Evolutionary conservation across 35 echinoderm and acorn worm genomes (phyloP), one percentile per base, ranked within the genome.

Genomic region (Ophiothrix spiculata): DNA sequence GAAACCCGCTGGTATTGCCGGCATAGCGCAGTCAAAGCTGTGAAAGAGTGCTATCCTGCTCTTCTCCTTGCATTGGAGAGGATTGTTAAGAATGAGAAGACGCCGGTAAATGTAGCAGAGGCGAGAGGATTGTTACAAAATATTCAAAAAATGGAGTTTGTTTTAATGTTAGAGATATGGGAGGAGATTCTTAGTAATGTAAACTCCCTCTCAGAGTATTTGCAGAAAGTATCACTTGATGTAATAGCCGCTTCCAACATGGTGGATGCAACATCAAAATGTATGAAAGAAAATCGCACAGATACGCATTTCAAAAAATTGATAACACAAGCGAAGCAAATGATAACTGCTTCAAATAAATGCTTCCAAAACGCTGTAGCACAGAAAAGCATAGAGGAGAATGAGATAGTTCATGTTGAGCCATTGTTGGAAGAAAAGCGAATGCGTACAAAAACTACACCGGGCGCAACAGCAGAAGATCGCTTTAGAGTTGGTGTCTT

Each of bases 1-100:
- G 77, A 79, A 79, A 79, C 77, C 23, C 34, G 77, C 6, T 79
- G 77, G 77, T 79, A 36, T 38, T 79, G 77, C 38, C 31, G 37
- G 77, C 37, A 79, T 35, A 79, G 4, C 33, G 77, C 77, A 34
- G 77, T 79, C 33, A 79, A 79, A 35, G 16, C 77, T 79, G 77
- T 79, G 23, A 79, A 79, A 36, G 35, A 79, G 23, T 34, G 29
- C 23, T 79, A 79, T 21, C 77, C 77, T 34, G 77, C 77, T 36
- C 19, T 79, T 4, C 21, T 79, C 31, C 37, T 31, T 19, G 77
- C 77, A 21, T 21, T 79, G 38, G 77, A 79, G 21, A 79, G 37
- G 16, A 38, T 54, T 54, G 34, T 36, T 4, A 4, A 36, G 38
- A 36, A 79, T n/a, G n/a, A n/a, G n/a, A n/a, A 79, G 38, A 79